Conservation (phyloP, 2,888 invertebrate species). For the Drosophila pseudotakahashii region DNA sequence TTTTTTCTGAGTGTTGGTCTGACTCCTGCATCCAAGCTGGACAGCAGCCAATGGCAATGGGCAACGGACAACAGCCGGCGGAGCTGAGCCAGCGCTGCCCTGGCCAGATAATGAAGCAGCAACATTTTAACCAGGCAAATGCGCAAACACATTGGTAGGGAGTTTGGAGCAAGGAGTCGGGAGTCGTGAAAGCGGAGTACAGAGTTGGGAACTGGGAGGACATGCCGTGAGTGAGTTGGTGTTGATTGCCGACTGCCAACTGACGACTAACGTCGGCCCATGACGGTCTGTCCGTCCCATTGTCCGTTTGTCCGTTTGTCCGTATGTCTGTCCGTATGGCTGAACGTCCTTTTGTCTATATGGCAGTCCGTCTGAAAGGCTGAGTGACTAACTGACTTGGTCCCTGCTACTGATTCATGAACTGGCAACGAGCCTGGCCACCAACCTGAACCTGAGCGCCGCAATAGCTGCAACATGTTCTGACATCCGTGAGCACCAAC, state of each 20-base stretch:
- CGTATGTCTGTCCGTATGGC: constrained; percentile 9
- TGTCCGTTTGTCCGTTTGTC: constrained; percentile 8
- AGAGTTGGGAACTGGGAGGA: background rate
- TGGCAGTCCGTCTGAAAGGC: constrained; percentile 20
- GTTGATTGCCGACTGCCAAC: constrained; percentile 63
- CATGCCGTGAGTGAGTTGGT: constrained; percentile 38
- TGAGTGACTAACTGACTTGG: constrained; percentile 52
- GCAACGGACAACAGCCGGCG: constrained; percentile 22
- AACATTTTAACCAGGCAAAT: constrained; percentile 77
- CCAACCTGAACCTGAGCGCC: constrained; percentile 65
- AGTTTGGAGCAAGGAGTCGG: background rate
- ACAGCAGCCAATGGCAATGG: constrained; percentile 31
- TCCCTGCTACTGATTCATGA: constrained; percentile 71
- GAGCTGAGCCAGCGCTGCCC: constrained; percentile 29
- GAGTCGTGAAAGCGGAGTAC: no score
- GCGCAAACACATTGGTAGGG: constrained; percentile 55
- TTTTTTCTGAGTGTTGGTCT: constrained; percentile 26
- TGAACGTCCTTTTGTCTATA: constrained; percentile 13
- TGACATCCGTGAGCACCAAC: constrained; percentile 13
- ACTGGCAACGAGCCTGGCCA: constrained; percentile 65
- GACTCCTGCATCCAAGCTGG: constrained; percentile 16
- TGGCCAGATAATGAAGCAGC: constrained; percentile 77
- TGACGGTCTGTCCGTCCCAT: constrained; percentile 16
- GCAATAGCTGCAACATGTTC: constrained; percentile 21
- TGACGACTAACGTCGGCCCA: constrained; percentile 34